phyloP scores from a whole-genome alignment of 2,888 invertebrate genomes.

The Apamea epomidion region DNA sequence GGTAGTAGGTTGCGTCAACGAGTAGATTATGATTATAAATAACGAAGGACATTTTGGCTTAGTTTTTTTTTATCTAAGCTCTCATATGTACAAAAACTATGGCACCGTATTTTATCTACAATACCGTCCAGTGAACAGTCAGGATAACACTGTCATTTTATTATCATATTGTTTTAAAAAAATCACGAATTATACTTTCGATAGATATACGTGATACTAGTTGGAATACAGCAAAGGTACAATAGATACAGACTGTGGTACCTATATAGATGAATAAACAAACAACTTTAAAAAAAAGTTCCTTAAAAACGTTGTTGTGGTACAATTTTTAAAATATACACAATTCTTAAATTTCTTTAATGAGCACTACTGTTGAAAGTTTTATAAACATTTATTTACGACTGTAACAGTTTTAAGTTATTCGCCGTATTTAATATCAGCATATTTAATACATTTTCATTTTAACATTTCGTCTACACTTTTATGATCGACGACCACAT shows the following conservation, averaged over 20 bases:
- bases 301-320: conserved; percentile 81
- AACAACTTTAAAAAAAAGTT: conserved; percentile 76
- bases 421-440: conserved; percentile 52
- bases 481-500: conserved; percentile 60
- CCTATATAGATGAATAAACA: conserved; percentile 62
- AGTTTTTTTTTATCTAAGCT: conserved; percentile 73
- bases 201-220: conserved; percentile 67
- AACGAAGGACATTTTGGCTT: conserved; percentile 75
- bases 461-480: conserved; percentile 51
- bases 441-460: conserved; percentile 54
- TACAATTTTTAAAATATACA: conserved; percentile 77
- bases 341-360: conserved; percentile 59
- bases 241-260: conserved; percentile 67
- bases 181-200: conserved; percentile 62
- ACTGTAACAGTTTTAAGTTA: conserved; percentile 62
- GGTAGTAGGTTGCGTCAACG: conserved; percentile 84
- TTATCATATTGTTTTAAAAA: conserved; percentile 69
- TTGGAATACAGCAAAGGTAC: conserved; percentile 58
- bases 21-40: conserved; percentile 74
- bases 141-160: conserved; percentile 70
- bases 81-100: conserved; percentile 74
- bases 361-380: conserved; percentile 61
- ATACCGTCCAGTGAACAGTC: conserved; percentile 88
- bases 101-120: conserved; percentile 83
- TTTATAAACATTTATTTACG: conserved; percentile 68